These are phyloP conservation scores for Microvelia longipes DNA, from an alignment of 1,140 invertebrate species.

Conservation along the genomic window DNA sequence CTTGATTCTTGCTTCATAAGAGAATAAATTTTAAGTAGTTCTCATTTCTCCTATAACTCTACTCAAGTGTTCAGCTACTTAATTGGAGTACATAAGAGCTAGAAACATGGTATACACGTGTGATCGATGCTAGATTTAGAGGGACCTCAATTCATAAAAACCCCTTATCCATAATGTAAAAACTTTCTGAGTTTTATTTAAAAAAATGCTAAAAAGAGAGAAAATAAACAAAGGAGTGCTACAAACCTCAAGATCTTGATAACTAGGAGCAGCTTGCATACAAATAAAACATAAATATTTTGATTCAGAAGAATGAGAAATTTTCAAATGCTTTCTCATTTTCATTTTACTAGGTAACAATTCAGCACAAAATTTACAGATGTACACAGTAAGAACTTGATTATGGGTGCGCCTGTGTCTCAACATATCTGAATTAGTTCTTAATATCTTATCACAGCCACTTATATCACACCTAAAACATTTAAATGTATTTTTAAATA, in stretches of 20 bases:
- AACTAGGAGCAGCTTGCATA: constrained; percentile 37
- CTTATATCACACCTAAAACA: constrained; percentile 26
- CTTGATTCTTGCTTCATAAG: too few relatives aligned
- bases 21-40: too few relatives aligned
- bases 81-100: too few relatives aligned
- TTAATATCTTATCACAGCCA: constrained; percentile 38
- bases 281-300: constrained; percentile 42
- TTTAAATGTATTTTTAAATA: background rate
- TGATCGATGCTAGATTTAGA: too few relatives aligned
- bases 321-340: constrained; percentile 42
- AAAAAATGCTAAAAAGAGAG: too few relatives aligned
- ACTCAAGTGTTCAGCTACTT: too few relatives aligned
- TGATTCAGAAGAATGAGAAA: constrained; percentile 25
- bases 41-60: too few relatives aligned
- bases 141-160: too few relatives aligned
- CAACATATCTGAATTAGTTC: constrained; percentile 37
- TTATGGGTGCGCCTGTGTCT: constrained; percentile 38
- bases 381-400: constrained; percentile 30
- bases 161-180: too few relatives aligned
- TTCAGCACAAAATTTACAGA: constrained; percentile 43
- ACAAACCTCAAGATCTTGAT: constrained; percentile 28
- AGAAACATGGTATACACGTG: too few relatives aligned
- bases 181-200: too few relatives aligned
- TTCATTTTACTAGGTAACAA: constrained; percentile 40
- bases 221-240: background rate